phyloP scores from a whole-genome alignment of 2,113 vertebrate genomes.

The Todiramphus saurophagus region DNA sequence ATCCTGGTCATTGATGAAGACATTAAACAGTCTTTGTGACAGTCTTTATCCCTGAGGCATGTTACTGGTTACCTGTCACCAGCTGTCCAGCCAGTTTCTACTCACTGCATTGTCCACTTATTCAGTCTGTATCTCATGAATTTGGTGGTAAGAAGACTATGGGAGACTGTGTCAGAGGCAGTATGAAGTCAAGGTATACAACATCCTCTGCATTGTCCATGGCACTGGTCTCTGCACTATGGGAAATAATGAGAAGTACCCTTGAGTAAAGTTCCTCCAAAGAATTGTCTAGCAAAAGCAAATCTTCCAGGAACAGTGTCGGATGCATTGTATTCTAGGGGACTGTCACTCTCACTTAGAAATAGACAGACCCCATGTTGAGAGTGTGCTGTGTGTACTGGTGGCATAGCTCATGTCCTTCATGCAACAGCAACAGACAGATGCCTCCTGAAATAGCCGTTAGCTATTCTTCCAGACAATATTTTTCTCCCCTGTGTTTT shows the following conservation, averaged over 20 bases:
- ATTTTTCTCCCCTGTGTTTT: neutral
- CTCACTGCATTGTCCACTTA: neutral
- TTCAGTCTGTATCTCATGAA: fast-evolving
- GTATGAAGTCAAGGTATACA: neutral
- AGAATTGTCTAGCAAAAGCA: neutral
- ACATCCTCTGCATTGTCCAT: neutral
- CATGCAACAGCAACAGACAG: neutral
- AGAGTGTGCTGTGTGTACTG: neutral
- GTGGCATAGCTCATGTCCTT: neutral
- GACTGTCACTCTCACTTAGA: neutral
- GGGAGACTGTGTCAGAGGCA: neutral
- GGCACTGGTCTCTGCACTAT: neutral
- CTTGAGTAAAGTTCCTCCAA: fast-evolving
- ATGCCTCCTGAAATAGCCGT: neutral
- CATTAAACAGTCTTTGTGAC: neutral
- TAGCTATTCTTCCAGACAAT: neutral
- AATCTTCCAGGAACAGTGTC: neutral
- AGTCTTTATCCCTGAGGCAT: neutral
- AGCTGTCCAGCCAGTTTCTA: neutral
- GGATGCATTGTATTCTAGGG: neutral
- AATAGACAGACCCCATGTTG: neutral
- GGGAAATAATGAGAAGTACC: neutral
- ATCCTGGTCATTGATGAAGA: neutral
- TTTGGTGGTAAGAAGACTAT: neutral
- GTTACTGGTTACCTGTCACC: neutral